Evolutionary conservation across 2,797 vertebrate genomes (phyloP).

Genomic region (Chromis chromis): DNA sequence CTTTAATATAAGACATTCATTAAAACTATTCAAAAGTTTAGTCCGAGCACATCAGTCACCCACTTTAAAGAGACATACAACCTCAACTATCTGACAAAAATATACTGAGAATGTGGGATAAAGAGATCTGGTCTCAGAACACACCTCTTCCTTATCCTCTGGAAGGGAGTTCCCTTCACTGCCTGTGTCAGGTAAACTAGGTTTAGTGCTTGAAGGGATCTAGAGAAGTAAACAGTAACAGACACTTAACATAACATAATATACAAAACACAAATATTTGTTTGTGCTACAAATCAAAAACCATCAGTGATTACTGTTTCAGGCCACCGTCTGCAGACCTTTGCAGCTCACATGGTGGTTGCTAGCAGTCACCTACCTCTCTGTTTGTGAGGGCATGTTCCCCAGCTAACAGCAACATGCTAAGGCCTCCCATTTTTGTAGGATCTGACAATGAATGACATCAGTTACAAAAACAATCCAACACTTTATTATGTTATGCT

Average conservation of each 20-base stretch:
- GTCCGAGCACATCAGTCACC: not conserved
- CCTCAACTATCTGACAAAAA: not conserved
- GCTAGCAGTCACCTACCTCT: constrained; percentile 85
- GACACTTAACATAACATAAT: not conserved
- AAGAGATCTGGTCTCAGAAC: constrained; percentile 9
- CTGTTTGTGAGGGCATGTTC: constrained; percentile 94
- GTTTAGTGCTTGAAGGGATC: constrained; percentile 85
- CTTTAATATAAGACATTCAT: not conserved
- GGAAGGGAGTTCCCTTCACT: constrained; percentile 70
- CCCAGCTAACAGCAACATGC: constrained; percentile 97
- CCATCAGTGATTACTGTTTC: not conserved
- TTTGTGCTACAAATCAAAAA: constrained; percentile 10
- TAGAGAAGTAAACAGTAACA: constrained; percentile 46
- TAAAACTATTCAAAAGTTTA: not conserved
- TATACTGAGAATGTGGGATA: not conserved
- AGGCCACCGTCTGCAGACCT: constrained; percentile 28
- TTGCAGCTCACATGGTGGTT: constrained; percentile 13
- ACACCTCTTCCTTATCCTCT: constrained; percentile 76
- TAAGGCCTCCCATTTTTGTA: constrained; percentile 98
- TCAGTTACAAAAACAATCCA: constrained; percentile 6
- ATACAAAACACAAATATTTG: not conserved
- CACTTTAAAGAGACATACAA: not conserved
- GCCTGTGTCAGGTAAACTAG: constrained; percentile 71
- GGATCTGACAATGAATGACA: constrained; percentile 86
- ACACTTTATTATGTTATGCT: not conserved